Conservation (phyloP, 2,888 invertebrate species). For the Punctoribates punctum region DNA sequence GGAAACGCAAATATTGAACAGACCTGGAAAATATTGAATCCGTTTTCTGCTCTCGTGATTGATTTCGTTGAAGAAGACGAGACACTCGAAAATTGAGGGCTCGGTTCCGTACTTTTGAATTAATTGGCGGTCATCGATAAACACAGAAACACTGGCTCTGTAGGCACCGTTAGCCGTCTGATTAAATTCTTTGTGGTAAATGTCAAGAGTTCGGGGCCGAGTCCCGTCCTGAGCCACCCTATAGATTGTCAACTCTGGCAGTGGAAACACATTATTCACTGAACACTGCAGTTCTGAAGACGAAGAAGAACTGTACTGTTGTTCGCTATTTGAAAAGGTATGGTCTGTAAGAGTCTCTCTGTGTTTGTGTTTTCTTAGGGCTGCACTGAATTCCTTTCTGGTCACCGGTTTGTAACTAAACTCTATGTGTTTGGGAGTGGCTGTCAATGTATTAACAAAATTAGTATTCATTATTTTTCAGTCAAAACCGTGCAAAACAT, state of each 20-base stretch:
- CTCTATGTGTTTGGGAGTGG: constrained; percentile 42
- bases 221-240: constrained; percentile 43
- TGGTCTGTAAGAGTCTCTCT: neutral
- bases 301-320: constrained; percentile 28
- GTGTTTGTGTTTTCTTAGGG: constrained; percentile 32
- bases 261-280: constrained; percentile 49
- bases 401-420: constrained; percentile 37
- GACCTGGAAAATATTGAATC: constrained; percentile 45
- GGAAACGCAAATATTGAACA: neutral
- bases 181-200: neutral
- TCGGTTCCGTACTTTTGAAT: constrained; percentile 35
- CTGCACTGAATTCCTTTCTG: constrained; percentile 19
- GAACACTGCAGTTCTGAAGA: constrained; percentile 46
- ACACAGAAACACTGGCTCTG: constrained; percentile 31
- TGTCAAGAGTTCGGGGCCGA: constrained; percentile 24
- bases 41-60: constrained; percentile 43
- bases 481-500: constrained; percentile 32
- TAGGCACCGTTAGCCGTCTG: constrained; percentile 31
- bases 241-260: constrained; percentile 49
- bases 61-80: constrained; percentile 44
- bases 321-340: constrained; percentile 1
- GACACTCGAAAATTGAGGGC: constrained; percentile 45
- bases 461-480: neutral
- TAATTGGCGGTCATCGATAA: constrained; percentile 36
- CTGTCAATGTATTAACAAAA: constrained; percentile 27